These are phyloP conservation scores for Laterallus jamaicensis DNA, from an alignment of 2,113 vertebrate species.

Conservation along the genomic window DNA sequence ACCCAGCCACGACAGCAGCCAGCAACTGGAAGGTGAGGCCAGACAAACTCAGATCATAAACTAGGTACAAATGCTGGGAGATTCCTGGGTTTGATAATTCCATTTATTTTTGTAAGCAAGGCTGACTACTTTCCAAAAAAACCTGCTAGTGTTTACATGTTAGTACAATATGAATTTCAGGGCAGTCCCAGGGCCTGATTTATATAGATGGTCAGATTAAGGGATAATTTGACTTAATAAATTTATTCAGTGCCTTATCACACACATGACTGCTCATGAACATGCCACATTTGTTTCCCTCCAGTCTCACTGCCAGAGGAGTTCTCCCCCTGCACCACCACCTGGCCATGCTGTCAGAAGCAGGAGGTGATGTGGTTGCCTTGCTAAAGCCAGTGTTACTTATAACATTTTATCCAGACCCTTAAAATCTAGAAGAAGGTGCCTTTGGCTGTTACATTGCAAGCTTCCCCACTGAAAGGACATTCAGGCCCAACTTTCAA, in stretches of 20 bases:
- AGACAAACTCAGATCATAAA: background rate
- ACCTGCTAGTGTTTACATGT: fast-evolving
- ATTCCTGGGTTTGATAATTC: background rate
- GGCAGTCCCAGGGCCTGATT: background rate
- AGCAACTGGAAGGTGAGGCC: background rate
- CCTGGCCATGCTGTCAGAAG: background rate
- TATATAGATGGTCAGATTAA: background rate
- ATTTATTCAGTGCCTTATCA: background rate
- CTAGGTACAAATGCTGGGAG: background rate
- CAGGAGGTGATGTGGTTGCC: background rate
- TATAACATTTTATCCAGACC: background rate
- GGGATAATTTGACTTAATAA: background rate
- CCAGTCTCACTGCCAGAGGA: background rate
- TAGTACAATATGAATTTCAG: background rate
- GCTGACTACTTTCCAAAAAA: background rate
- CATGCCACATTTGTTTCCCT: background rate
- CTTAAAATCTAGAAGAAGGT: background rate
- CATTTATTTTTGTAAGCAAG: background rate
- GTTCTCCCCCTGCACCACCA: background rate
- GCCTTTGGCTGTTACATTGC: background rate
- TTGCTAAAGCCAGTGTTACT: background rate
- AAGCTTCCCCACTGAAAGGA: background rate
- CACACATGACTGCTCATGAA: background rate
- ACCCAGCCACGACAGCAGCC: background rate
- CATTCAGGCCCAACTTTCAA: background rate